Base-by-base conservation (phyloP, 2,797 vertebrate genomes). In the Dicrostonyx torquatus region DNA sequence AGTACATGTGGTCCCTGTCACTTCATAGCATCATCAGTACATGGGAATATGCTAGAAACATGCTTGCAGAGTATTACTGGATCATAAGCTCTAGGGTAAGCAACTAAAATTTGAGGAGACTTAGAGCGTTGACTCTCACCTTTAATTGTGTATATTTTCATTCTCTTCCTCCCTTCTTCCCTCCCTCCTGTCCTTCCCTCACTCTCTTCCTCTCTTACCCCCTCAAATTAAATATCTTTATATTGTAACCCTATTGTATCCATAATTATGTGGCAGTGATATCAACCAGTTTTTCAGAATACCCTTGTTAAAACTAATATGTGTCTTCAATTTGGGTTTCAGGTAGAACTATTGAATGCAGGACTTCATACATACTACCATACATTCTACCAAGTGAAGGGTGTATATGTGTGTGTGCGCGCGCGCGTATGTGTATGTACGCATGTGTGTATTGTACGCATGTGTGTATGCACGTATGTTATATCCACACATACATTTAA, bases 211-310 rank as follows among this genome's bases (percentile, higher is more conserved):
- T 66, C 15, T 62, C 10, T 60, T 89, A 64, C 58, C 75, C 75
- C 87, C 48, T 14, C 64, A 91, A 91, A 83, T 91, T 95, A 90
- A 95, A 84, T 66, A 48, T 72, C 60, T 20, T 91, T 87, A 60
- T 48, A 66, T 64, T 64, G 24, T 91, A 94, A 95, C 78, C 37
- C 64, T 48, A 79, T 72, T 77, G 3, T 92, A 76, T 83, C 70
- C 91, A 72, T 95, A 96, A 90, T 97, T 94, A 84, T 78, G 34
- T 95, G 77, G 66, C 82, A 92, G 90, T 90, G 78, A 66, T 64
- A 80, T 89, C 83, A 90, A 4, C 68, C 31, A 50, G 68, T 95
- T 68, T 92, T 73, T 50, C 85, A 82, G 60, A 93, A 53, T 50
- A 55, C 62, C 76, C n/a, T 89, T 91, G 8, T 89, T 90, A 90